phyloP scores from a whole-genome alignment of 37 sponge, comb jelly and placozoan genomes.

The Oopsacas minuta region DNA sequence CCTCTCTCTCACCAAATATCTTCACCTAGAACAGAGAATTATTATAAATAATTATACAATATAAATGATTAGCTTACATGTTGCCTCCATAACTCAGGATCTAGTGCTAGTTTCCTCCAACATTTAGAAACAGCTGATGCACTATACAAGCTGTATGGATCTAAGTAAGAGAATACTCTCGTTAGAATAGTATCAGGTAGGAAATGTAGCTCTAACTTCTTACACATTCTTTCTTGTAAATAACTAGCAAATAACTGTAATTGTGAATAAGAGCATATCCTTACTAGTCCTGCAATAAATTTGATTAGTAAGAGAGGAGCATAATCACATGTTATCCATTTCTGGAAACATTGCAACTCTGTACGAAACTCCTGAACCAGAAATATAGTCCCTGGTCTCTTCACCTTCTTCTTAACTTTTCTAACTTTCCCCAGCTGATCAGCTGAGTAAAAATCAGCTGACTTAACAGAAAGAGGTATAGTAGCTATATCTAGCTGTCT shows the following conservation, averaged over 20 bases:
- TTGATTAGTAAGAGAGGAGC: neutral
- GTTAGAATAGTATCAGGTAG: neutral
- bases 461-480: neutral
- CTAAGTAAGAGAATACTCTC: neutral
- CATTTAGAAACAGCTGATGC: neutral
- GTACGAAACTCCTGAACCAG: neutral
- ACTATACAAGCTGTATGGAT: neutral
- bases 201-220: neutral
- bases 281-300: neutral
- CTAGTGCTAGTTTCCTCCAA: neutral
- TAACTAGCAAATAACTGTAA: neutral
- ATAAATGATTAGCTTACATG: neutral
- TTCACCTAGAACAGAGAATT: neutral
- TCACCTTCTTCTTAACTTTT: neutral
- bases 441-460: neutral
- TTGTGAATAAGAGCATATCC: neutral
- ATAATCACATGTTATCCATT: neutral
- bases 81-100: neutral
- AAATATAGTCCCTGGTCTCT: neutral
- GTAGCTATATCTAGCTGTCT: neutral
- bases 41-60: too few relatives aligned
- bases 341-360: neutral
- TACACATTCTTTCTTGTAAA: neutral
- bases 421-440: neutral
- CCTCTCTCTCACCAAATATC: neutral